Conservation (phyloP, 2,797 vertebrate genomes). For the Darevskia nairensis region DNA sequence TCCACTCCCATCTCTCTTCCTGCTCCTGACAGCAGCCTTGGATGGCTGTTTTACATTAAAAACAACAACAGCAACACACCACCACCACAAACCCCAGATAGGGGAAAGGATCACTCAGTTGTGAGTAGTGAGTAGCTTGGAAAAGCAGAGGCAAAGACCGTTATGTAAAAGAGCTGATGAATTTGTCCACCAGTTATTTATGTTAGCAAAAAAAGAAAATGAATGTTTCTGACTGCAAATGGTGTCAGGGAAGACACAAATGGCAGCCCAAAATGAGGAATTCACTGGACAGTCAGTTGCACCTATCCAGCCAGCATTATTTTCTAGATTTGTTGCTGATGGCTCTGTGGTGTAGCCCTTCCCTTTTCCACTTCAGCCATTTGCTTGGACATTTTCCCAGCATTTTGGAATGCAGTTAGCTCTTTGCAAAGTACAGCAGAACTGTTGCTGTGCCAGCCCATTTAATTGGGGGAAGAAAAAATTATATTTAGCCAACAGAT, state of each 20-base stretch:
- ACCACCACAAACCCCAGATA: too few species aligned
- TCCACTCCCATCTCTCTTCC: neutral
- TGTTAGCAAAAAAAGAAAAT: neutral
- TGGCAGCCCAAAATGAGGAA: slow-evolving; percentile 20
- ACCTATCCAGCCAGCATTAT: slow-evolving; percentile 31
- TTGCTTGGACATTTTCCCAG: slow-evolving; percentile 54
- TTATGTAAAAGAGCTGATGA: slow-evolving; percentile 8
- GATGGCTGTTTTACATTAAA: neutral
- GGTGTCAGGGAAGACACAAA: neutral
- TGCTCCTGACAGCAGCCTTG: too few species aligned
- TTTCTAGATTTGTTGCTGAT: slow-evolving; percentile 44
- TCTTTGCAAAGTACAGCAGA: slow-evolving; percentile 46
- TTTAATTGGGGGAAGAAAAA: slow-evolving; percentile 44
- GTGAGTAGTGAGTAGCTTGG: neutral
- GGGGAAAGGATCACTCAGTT: neutral
- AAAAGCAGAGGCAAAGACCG: neutral
- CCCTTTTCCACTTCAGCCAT: slow-evolving; percentile 40
- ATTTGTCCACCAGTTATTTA: slow-evolving; percentile 23
- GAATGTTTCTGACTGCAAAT: slow-evolving; percentile 16
- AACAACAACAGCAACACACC: neutral
- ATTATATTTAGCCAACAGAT: slow-evolving; percentile 30
- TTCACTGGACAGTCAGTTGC: neutral
- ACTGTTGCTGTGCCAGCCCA: neutral
- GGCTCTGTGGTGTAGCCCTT: slow-evolving; percentile 43
- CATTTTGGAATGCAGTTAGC: slow-evolving; percentile 38